phyloP scores from a whole-genome alignment of 1,140 invertebrate species.

The Radopholus similis region DNA sequence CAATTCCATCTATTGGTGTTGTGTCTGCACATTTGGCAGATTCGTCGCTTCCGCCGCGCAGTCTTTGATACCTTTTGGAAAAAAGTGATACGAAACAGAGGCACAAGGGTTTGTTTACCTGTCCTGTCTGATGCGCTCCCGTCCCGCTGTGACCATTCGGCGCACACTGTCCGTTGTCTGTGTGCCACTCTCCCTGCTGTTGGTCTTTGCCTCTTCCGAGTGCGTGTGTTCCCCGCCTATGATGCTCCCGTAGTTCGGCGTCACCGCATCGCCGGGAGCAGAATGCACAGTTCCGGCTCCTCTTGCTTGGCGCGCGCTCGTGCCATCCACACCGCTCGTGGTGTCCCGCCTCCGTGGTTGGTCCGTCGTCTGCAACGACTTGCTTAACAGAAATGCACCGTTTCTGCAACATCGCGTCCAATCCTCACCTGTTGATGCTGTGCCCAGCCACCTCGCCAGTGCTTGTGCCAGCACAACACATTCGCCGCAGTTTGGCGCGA shows the following conservation, averaged over 20 bases:
- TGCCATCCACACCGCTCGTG: background rate
- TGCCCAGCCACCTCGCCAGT: background rate
- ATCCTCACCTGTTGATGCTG: background rate
- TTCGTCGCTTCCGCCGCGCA: background rate
- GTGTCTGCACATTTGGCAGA: background rate
- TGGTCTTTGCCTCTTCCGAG: background rate
- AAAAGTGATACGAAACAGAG: background rate
- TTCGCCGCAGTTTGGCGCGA: background rate
- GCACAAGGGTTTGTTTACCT: too few species aligned
- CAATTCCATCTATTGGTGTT: too few species aligned
- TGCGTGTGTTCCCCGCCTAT: background rate
- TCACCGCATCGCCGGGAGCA: background rate
- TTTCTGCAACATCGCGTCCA: background rate
- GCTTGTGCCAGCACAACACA: conserved; percentile 15
- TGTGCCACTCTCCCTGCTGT: background rate
- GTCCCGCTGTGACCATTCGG: background rate
- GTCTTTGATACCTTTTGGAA: background rate
- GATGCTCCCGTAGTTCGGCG: background rate
- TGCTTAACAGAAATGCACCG: background rate
- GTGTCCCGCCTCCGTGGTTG: background rate
- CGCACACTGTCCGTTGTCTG: background rate
- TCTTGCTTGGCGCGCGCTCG: background rate
- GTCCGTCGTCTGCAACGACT: conserved; percentile 10
- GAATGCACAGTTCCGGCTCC: background rate
- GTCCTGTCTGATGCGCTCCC: too few species aligned